Evolutionary conservation across 2,797 vertebrate genomes (phyloP).

Genomic region (Clarias platycephalus): DNA sequence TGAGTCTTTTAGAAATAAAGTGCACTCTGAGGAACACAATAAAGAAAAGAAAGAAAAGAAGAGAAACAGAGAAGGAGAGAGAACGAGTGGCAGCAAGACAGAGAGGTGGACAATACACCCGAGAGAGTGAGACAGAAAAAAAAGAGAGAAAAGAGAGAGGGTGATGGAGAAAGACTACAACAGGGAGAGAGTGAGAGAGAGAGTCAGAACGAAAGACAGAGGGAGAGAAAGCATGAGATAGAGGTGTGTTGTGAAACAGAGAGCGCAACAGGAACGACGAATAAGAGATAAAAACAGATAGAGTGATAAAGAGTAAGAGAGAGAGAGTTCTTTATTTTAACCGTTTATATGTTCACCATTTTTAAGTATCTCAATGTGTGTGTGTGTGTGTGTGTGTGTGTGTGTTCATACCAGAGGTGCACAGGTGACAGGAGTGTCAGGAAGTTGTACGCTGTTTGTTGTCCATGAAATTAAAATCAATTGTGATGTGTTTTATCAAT

Average conservation of each 20-base stretch:
- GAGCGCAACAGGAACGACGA: too few species aligned
- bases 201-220: background rate
- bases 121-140: background rate
- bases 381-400: background rate
- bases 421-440: too few species aligned
- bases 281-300: too few species aligned
- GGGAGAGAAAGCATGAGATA: background rate
- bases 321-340: too few species aligned
- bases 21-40: background rate
- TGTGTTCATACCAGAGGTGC: background rate
- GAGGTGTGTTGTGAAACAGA: background rate
- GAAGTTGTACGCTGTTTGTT: background rate
- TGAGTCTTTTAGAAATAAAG: background rate
- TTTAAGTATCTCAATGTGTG: too few species aligned
- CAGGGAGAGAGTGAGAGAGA: background rate
- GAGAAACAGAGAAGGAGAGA: background rate
- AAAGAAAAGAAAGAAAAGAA: background rate
- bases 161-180: background rate
- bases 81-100: background rate
- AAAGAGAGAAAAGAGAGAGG: background rate
- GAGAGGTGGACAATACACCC: background rate
- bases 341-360: too few species aligned
- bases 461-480: background rate
- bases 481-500: background rate
- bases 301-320: too few species aligned